Evolutionary conservation across 2,113 vertebrate species (phyloP), one percentile per base, ranked within the genome.

Genomic region (Lepisosteus osseus): DNA sequence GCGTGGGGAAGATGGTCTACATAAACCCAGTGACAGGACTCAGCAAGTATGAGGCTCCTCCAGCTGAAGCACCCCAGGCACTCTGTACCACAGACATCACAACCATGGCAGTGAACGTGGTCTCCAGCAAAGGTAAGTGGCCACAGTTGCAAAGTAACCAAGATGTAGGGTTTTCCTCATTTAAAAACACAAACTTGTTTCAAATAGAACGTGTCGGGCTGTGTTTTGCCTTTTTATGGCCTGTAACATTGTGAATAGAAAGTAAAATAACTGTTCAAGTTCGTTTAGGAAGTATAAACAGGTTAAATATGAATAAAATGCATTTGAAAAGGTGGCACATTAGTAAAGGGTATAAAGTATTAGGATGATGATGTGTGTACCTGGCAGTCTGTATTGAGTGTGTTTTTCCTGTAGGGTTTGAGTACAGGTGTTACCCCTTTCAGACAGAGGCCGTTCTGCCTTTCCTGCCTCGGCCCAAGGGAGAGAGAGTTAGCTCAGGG

Each of bases 351-450:
- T 29, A 29, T 29, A 29, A 29, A 29, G 29, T 29, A 29, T 29
- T 29, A 29, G 29, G 29, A 29, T 29, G 29, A 29, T 11, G n/a
- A 12, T 14, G 56, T 59, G n/a, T n/a, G 11, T 59, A 11, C 29
- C 3, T 59, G 56, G n/a, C 11, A 59, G n/a, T 14, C 3, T 80
- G 69, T 71, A 77, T n/a, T 80, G 63, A 76, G 73, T 83, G 76
- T 81, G 41, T 79, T 77, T 86, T 41, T 77, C 72, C 67, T 70
- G 82, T 87, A 99, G 97, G 97, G 54, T 81, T 92, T 89, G 94
- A 94, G 82, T 94, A 92, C 92, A 94, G 89, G 77, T 96, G 96
- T 83, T 93, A 98, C 85, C 96, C 96, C 12, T 98, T 98, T 91
- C 94, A 94, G 84, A 90, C 91, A 84, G 90, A 94, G 76, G 79